These are phyloP conservation scores for Cheirogaleus medius DNA, from an alignment of 2,113 vertebrate genomes.

Conservation along the genomic window DNA sequence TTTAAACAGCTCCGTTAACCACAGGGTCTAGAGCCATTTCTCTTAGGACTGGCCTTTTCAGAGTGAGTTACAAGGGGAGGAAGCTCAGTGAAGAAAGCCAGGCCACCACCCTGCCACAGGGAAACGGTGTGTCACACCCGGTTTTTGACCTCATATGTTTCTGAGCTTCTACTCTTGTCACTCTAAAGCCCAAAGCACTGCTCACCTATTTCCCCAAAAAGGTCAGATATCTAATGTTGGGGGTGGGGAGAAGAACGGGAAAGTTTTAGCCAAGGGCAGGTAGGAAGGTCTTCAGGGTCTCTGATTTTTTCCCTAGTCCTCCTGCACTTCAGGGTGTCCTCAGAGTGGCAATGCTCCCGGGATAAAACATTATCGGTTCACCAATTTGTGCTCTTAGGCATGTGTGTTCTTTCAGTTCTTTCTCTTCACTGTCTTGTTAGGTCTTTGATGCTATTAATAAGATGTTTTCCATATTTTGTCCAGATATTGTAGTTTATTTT, in stretches of 20 bases:
- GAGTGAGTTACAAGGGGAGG: neutral
- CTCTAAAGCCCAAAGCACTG: neutral
- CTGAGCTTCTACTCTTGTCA: neutral
- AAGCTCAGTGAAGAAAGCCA: neutral
- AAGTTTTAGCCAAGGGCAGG: neutral
- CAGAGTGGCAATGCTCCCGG: neutral
- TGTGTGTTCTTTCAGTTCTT: neutral
- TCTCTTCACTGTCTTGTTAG: neutral
- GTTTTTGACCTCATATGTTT: neutral
- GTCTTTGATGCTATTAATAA: neutral
- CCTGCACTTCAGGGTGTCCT: neutral
- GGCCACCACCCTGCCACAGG: neutral
- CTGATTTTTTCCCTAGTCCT: neutral
- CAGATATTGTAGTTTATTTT: neutral
- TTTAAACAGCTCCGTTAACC: neutral
- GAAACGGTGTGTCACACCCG: neutral
- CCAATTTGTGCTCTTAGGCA: fast-evolving
- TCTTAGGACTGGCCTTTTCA: neutral
- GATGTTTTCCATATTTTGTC: neutral
- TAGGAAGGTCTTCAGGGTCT: neutral
- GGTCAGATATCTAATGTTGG: neutral
- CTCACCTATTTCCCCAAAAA: neutral
- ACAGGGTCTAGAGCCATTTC: neutral
- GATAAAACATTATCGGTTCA: neutral
- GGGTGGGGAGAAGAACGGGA: neutral